Base-by-base conservation (phyloP, 2,888 invertebrate genomes). In the Anticlea derivata region DNA sequence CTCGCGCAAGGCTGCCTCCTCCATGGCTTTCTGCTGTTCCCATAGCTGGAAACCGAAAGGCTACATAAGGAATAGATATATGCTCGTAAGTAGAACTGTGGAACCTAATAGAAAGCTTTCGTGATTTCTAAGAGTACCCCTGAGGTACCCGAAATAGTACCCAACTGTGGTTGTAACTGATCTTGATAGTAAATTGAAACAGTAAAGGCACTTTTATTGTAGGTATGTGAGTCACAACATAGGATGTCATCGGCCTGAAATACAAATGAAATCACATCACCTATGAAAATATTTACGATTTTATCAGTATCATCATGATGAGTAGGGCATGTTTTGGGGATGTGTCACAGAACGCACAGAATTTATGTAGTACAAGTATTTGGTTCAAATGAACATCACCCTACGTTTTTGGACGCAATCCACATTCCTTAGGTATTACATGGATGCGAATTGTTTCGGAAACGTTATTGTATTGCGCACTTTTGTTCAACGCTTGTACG, bases 11-110 rank as follows among this genome's bases (percentile, higher is more conserved):
- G 95, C 92, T 79, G 96, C 96, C 78, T 96, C 95, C 75, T 95
- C 95, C 80, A 95, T 93, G 65, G 94, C 92, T 78, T 96, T 96
- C 89, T 96, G 96, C 86, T 97, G 96, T 85, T 98, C 97, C 94
- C 97, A 96, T 82, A 97, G 93, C 94, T 97, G 94, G 91, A 78
- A 78, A 34, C 37, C 48, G 39, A 53, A 44, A 39, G 53, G 47
- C 53, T 53, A 53, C 44, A 34, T 53, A 29, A 53, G 44, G 5
- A 41, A 34, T 53, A 44, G 26, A 54, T 50, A 50, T 54, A 33
- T 54, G 46, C 50, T 54, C 53, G 34, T 35, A 17, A 44, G 34
- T 26, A 41, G 35, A 31, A 40, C 35, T 48, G 53, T 48, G 38
- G 7, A 29, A 31, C 8, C n/a, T 37, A 31, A 17, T 34, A 24